phyloP scores from a whole-genome alignment of 1,140 invertebrate species.

The Paramacrobiotus metropolitanus region DNA sequence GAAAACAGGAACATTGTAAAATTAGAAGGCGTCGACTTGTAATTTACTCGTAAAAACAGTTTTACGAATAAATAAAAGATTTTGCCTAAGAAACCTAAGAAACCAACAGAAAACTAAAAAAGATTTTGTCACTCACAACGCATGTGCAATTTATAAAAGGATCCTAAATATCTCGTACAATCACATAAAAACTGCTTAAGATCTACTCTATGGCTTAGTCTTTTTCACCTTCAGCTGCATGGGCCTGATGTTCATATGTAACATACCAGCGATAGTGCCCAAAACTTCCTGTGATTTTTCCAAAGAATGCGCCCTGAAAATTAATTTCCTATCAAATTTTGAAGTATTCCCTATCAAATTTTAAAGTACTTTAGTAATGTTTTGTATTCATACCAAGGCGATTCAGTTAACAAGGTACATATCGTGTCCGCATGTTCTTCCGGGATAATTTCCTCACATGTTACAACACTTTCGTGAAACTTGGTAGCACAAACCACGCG shows the following conservation, averaged over 20 bases:
- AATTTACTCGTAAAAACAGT: too few species aligned
- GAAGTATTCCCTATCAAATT: background rate
- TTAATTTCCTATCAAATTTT: background rate
- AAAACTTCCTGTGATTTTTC: background rate
- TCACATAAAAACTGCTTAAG: too few species aligned
- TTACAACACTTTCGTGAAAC: background rate
- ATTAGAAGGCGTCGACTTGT: too few species aligned
- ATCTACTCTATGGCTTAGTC: too few species aligned
- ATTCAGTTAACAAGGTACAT: background rate
- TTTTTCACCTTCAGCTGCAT: background rate
- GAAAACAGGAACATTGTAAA: too few species aligned
- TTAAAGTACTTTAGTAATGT: background rate
- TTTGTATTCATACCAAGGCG: background rate
- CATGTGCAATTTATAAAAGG: too few species aligned
- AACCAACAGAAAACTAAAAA: too few species aligned
- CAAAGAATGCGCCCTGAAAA: background rate
- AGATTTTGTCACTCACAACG: too few species aligned
- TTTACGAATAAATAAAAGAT: too few species aligned
- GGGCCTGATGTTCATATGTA: background rate
- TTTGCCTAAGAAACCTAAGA: too few species aligned
- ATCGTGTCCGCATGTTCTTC: background rate
- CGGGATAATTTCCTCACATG: background rate
- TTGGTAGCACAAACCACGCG: background rate
- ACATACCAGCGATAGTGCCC: background rate
- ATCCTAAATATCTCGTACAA: too few species aligned